phyloP scores from a whole-genome alignment of 64 coral and sea anemone species.

The Pachyseris speciosa region DNA sequence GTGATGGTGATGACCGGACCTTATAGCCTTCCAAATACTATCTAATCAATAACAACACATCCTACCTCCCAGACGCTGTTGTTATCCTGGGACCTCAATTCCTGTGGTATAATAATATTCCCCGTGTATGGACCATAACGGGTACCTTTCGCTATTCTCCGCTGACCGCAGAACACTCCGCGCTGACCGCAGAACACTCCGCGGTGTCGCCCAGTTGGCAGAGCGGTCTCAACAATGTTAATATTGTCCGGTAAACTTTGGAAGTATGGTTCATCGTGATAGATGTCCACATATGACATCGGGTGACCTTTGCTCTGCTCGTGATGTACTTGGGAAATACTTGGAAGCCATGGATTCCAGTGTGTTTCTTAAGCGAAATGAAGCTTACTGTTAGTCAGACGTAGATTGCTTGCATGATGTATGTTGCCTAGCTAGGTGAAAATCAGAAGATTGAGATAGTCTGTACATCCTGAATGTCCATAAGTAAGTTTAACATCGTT shows the following conservation, averaged over 20 bases:
- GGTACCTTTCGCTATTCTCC: constrained; percentile 88
- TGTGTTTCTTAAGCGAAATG: background rate
- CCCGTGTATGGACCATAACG: constrained; percentile 95
- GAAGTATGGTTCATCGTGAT: constrained; percentile 10
- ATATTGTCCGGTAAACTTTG: constrained; percentile 78
- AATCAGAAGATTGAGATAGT: too few relatives aligned
- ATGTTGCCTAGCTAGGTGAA: too few relatives aligned
- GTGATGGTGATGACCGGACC: too few relatives aligned
- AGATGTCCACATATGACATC: constrained; percentile 64
- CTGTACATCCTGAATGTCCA: too few relatives aligned
- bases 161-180: constrained; percentile 85
- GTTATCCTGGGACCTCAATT: constrained; percentile 56
- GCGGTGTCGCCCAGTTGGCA: constrained; percentile 73
- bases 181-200: constrained; percentile 87
- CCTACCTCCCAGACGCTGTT: constrained; percentile 95
- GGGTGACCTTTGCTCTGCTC: constrained; percentile 4
- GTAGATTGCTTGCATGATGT: too few relatives aligned
- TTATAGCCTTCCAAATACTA: too few relatives aligned
- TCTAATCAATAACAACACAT: too few relatives aligned
- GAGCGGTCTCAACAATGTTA: constrained; percentile 76
- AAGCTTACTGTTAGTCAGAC: too few relatives aligned
- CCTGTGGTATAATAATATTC: constrained; percentile 49
- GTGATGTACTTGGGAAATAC: constrained; percentile 24
- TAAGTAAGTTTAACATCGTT: too few relatives aligned
- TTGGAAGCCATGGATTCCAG: constrained; percentile 25